Percentiles rank a stretch among this genome's conserved stretches.
These are phyloP conservation scores for Sycophila sp. DNA, from an alignment of 1,140 invertebrate species.

Conservation along the genomic window DNA sequence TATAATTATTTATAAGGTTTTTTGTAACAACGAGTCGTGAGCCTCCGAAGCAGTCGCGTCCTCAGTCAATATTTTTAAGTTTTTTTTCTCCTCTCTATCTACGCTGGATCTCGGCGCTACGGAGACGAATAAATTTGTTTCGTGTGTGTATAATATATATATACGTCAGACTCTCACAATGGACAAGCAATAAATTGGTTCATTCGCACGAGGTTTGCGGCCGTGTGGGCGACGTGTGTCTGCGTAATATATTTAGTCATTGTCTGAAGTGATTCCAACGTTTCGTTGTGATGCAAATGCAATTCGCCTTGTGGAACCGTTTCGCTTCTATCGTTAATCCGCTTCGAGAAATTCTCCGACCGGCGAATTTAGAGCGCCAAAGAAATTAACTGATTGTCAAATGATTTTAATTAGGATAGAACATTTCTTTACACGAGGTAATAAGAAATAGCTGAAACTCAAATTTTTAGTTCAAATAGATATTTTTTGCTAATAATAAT, in stretches of 20 bases:
- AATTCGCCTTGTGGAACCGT: background rate
- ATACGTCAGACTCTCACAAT: background rate
- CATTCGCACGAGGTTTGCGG: background rate
- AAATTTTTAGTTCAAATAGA: too few species aligned
- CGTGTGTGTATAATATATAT: background rate
- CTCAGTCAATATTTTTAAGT: too few species aligned
- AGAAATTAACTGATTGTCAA: too few species aligned
- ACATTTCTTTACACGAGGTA: too few species aligned
- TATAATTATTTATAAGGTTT: conserved; percentile 21
- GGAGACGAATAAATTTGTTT: too few species aligned
- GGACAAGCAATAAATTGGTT: background rate
- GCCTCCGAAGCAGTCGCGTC: conserved; percentile 11
- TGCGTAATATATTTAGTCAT: background rate
- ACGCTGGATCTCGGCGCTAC: too few species aligned
- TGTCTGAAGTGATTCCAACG: background rate
- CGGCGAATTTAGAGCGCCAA: too few species aligned
- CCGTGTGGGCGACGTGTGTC: too few species aligned
- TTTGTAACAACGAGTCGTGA: conserved; percentile 12
- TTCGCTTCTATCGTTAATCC: background rate
- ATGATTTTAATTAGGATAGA: too few species aligned
- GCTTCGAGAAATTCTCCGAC: too few species aligned
- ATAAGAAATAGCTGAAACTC: too few species aligned
- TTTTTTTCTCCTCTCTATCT: conserved; percentile 1
- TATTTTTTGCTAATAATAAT: too few species aligned
- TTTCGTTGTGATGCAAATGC: conserved; percentile 27